phyloP scores from a whole-genome alignment of 2,888 invertebrate genomes.

The Chloroclystis v-ata region DNA sequence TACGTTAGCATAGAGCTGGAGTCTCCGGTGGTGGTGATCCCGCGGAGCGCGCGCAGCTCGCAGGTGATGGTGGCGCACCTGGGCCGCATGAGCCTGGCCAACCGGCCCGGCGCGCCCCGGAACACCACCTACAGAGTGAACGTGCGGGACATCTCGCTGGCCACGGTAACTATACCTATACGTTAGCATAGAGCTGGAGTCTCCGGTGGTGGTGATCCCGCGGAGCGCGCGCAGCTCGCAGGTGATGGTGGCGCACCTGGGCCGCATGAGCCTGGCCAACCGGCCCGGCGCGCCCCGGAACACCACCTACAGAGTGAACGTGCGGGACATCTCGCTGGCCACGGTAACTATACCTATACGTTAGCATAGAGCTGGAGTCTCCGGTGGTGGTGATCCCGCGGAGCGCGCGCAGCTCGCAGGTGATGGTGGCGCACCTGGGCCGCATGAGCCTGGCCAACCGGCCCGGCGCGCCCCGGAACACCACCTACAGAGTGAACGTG shows the following conservation, averaged over 20 bases:
- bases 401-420: constrained; percentile 85
- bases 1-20: constrained; percentile 87
- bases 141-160: constrained; percentile 92
- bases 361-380: constrained; percentile 88
- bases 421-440: constrained; percentile 94
- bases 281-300: constrained; percentile 56
- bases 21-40: constrained; percentile 94
- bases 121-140: constrained; percentile 80
- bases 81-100: constrained; percentile 86
- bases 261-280: constrained; percentile 85
- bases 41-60: constrained; percentile 85
- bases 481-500: constrained; percentile 83
- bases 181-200: constrained; percentile 89
- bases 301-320: constrained; percentile 81
- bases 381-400: constrained; percentile 94
- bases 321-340: constrained; percentile 92
- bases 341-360: constrained; percentile 65
- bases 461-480: constrained; percentile 56
- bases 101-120: constrained; percentile 59
- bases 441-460: constrained; percentile 83
- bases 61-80: constrained; percentile 95
- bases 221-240: constrained; percentile 86
- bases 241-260: constrained; percentile 94
- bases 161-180: constrained; percentile 72
- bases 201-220: constrained; percentile 94